Conservation (phyloP, 2,113 vertebrate genomes). For the Pseudorectes ferrugineus region DNA sequence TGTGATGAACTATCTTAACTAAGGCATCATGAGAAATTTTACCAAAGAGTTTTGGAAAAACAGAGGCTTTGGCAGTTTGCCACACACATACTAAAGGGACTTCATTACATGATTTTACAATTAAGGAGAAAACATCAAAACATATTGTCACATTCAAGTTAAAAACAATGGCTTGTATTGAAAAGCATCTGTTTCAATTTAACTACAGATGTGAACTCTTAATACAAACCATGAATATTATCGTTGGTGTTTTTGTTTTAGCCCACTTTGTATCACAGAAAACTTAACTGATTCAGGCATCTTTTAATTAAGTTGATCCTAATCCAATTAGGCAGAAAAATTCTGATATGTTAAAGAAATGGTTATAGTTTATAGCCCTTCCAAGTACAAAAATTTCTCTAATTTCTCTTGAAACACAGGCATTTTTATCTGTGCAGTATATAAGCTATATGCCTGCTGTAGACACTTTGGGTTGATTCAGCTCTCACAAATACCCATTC, state of each 20-base stretch:
- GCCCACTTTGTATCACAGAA: conserved; percentile 63
- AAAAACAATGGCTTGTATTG: conserved; percentile 58
- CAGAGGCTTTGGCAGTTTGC: conserved; percentile 60
- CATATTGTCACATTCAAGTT: conserved; percentile 68
- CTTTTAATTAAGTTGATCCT: conserved; percentile 72
- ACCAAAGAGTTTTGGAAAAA: conserved; percentile 37
- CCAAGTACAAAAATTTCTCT: conserved; percentile 22
- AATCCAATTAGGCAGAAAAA: conserved; percentile 71
- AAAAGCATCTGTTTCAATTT: conserved; percentile 69
- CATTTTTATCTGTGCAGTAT: background rate
- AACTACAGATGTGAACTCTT: conserved; percentile 72
- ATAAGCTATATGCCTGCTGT: background rate
- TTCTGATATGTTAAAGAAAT: conserved; percentile 53
- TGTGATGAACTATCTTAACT: background rate
- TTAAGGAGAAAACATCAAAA: conserved; percentile 75
- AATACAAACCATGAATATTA: conserved; percentile 70
- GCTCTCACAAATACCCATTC: background rate
- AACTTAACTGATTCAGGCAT: conserved; percentile 66
- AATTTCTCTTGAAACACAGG: background rate
- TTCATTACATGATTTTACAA: conserved; percentile 70
- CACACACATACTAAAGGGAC: conserved; percentile 55
- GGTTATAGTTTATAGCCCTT: conserved; percentile 31
- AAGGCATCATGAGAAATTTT: conserved; percentile 39
- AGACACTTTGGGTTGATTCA: background rate
- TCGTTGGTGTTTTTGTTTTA: conserved; percentile 49